phyloP scores from a whole-genome alignment of 2,113 vertebrate genomes.

The Ranitomeya variabilis region DNA sequence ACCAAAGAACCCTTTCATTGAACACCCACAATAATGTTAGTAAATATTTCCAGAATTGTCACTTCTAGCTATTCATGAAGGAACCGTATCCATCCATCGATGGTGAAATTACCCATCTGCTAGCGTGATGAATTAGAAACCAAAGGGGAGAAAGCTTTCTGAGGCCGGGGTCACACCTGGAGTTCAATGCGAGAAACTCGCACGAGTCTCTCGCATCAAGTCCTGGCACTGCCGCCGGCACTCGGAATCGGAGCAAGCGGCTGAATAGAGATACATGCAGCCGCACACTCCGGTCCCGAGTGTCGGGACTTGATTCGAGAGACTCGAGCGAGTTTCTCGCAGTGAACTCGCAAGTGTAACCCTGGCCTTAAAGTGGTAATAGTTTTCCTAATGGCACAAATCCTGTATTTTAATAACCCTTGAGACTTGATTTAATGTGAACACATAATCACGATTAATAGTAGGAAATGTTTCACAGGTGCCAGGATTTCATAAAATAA shows the following conservation, averaged over 20 bases:
- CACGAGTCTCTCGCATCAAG: too few relatives aligned
- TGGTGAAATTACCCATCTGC: background rate
- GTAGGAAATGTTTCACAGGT: background rate
- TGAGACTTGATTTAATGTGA: background rate
- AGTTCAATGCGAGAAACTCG: too few relatives aligned
- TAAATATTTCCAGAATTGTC: background rate
- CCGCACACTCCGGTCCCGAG: too few relatives aligned
- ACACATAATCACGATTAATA: background rate
- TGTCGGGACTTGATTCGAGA: too few relatives aligned
- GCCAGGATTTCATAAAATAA: background rate
- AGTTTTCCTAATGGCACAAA: background rate
- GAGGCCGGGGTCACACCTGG: too few relatives aligned
- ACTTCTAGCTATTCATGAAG: background rate
- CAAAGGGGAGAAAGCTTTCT: background rate
- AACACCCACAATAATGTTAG: background rate
- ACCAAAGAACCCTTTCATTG: background rate
- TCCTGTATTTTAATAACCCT: background rate
- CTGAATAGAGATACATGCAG: too few relatives aligned
- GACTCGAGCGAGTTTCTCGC: too few relatives aligned
- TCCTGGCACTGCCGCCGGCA: too few relatives aligned
- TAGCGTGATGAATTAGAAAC: background rate
- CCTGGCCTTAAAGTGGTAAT: background rate
- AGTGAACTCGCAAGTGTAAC: too few relatives aligned
- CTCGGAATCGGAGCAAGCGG: too few relatives aligned
- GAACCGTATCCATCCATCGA: background rate